Percentiles rank a stretch among this genome's conserved stretches.
phyloP scores from a whole-genome alignment of 2,888 invertebrate genomes.

The Melikaiella ostensackeni region DNA sequence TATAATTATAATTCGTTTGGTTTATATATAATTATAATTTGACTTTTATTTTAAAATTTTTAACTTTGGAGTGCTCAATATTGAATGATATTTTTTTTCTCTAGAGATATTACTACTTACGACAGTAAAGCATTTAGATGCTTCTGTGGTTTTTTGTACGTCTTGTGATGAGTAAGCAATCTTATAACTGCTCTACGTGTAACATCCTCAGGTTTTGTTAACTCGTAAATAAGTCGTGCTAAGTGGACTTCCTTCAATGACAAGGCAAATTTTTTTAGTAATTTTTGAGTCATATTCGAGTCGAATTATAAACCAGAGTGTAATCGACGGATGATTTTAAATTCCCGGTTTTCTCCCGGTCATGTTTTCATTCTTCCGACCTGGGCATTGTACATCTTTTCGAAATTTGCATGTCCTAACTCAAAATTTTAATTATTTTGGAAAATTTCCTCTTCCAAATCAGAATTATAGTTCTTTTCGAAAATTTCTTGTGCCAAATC shows the following conservation, averaged over 20 bases:
- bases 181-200: conserved; percentile 68
- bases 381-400: too few species aligned
- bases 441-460: too few species aligned
- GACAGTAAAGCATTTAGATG: conserved; percentile 69
- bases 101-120: conserved; percentile 54
- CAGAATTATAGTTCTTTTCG: too few species aligned
- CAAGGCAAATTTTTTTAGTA: conserved; percentile 1
- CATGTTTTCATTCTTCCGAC: too few species aligned
- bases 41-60: conserved; percentile 1
- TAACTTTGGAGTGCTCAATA: too few species aligned
- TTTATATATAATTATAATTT: too few species aligned
- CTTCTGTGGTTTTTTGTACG: conserved; percentile 60
- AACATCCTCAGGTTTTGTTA: conserved; percentile 74
- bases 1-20: too few species aligned
- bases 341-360: too few species aligned
- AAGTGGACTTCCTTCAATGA: conserved; percentile 62
- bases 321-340: neutral
- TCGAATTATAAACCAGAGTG: too few species aligned
- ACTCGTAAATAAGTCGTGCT: conserved; percentile 67
- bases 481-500: too few species aligned
- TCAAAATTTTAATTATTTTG: too few species aligned
- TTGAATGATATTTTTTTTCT: neutral
- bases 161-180: conserved; percentile 59
- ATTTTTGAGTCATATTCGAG: neutral
- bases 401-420: too few species aligned